Conservation (phyloP, 2,113 vertebrate species). For the Thymallus thymallus region DNA sequence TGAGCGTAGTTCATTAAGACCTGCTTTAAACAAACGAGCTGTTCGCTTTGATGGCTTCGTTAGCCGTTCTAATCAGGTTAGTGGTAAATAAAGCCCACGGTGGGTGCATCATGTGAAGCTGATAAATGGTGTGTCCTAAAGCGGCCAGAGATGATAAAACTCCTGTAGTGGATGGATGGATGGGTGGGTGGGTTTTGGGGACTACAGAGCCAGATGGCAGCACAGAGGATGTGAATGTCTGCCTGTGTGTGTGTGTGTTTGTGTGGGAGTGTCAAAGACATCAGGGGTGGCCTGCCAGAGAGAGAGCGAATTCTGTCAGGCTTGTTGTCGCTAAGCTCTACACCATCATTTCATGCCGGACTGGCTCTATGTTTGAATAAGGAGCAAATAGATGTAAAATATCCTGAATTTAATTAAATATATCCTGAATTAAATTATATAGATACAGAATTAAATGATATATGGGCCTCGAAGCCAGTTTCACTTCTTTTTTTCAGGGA, state of each 20-base stretch:
- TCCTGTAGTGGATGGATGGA: background rate
- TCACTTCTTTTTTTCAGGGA: too few relatives aligned
- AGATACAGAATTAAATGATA: too few relatives aligned
- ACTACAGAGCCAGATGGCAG: background rate
- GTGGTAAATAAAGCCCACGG: background rate
- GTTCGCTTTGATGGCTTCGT: constrained; percentile 1
- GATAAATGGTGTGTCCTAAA: background rate
- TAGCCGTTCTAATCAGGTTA: constrained; percentile 22
- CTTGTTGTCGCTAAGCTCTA: too few relatives aligned
- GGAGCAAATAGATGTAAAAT: too few relatives aligned
- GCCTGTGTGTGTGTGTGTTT: background rate
- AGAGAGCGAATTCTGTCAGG: too few relatives aligned
- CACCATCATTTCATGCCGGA: too few relatives aligned
- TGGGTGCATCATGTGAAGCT: background rate
- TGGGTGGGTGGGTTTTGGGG: background rate
- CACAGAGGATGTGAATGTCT: background rate
- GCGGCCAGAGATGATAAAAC: background rate
- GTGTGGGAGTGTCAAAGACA: too few relatives aligned
- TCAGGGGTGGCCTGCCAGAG: too few relatives aligned
- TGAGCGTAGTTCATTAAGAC: constrained; percentile 18
- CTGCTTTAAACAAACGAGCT: constrained; percentile 5
- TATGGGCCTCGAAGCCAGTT: too few relatives aligned
- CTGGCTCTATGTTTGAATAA: too few relatives aligned
- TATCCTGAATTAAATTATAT: too few relatives aligned
- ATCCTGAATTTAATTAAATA: too few relatives aligned